Evolutionary conservation across 1,140 invertebrate species (phyloP), one percentile per base, ranked within the genome.

Genomic region (Calephelis virginiensis): DNA sequence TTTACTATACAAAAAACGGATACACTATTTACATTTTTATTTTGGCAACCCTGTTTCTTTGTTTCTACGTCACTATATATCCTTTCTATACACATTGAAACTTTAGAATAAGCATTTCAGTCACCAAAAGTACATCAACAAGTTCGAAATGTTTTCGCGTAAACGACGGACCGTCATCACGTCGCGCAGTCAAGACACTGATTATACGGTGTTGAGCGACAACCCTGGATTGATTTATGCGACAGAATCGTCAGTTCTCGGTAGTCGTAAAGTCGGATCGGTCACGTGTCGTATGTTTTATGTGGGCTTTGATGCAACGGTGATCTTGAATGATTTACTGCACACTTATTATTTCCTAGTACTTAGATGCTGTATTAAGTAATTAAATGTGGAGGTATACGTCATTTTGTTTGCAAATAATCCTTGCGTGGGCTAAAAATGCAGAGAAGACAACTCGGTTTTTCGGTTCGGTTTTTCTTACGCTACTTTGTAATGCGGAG

Each of bases 221-320:
- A 59, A 59, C 53, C 53, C 76, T 80, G 76, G 79, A 81, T 77
- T 81, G 78, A 82, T 82, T 82, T 82, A 82, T 77, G 77, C 53
- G 71, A 69, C 73, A 71, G 64, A 59, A 53, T 69, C 69, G 73
- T 80, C 78, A 76, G 49, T 79, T 76, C 75, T 68, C 48, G 72
- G 72, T 72, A 71, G 61, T 80, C 80, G 75, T 76, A 78, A 80
- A 82, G 71, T 65, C 72, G 69, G 67, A 60, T 76, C 73, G 77
- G 60, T 64, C 56, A 40, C 72, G 69, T 64, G 63, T 71, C 69
- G 67, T 59, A 50, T 38, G 65, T 38, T 67, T 66, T 66, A 62
- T 49, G 71, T 63, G 64, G 49, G 50, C 66, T 61, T 62, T 61
- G 68, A 73, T 67, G 71, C 67, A 68, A 74, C 60, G 56, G 50